These are phyloP conservation scores for Zosterops pallidus DNA, from an alignment of 2,113 vertebrate species.

Conservation along the genomic window DNA sequence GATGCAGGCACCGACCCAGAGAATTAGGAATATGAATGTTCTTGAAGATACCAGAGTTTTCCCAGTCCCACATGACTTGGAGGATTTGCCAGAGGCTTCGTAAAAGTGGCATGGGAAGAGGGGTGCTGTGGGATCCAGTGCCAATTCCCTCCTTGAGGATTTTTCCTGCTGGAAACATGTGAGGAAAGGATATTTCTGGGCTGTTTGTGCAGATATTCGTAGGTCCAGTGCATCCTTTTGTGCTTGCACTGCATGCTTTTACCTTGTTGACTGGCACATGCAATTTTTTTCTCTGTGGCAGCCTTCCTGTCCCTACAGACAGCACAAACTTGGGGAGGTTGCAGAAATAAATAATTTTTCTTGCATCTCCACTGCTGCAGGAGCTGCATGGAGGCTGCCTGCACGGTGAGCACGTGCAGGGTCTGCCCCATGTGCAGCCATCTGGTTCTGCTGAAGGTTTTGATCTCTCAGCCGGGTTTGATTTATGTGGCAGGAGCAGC, in stretches of 20 bases:
- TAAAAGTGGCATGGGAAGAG: background rate
- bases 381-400: background rate
- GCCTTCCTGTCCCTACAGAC: background rate
- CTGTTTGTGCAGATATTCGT: background rate
- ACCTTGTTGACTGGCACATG: fast-evolving
- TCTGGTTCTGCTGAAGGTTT: conserved; percentile 66
- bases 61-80: background rate
- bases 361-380: background rate
- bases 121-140: background rate
- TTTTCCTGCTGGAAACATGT: background rate
- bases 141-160: background rate
- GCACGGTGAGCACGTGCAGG: background rate
- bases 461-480: conserved; percentile 58
- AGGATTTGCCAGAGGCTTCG: background rate
- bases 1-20: background rate
- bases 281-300: background rate
- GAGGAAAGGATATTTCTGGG: background rate
- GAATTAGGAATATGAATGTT: background rate
- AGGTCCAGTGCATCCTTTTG: background rate
- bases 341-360: background rate
- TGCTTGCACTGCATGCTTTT: fast-evolving
- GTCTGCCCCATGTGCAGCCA: conserved; percentile 48
- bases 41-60: background rate
- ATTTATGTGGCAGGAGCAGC: conserved; percentile 43
- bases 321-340: background rate